Evolutionary conservation across 2,113 vertebrate genomes (phyloP).

Genomic region (Ibidorhyncha struthersii): DNA sequence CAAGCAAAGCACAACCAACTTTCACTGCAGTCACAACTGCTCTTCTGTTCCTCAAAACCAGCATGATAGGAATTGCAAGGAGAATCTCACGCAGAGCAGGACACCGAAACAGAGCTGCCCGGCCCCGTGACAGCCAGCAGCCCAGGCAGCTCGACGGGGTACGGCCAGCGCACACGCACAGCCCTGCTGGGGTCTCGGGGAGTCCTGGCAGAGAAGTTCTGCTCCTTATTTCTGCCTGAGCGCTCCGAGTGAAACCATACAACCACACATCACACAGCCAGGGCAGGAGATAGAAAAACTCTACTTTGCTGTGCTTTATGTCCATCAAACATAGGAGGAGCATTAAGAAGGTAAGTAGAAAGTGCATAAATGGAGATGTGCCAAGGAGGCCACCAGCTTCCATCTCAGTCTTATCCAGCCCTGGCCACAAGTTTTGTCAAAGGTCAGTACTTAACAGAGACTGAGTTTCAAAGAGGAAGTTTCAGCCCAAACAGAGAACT

Average conservation of each 20-base stretch:
- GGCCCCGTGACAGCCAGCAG: background rate
- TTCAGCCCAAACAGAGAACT: background rate
- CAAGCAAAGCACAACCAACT: background rate
- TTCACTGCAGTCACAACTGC: background rate
- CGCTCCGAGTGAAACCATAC: background rate
- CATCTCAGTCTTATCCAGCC: background rate
- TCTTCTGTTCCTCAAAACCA: background rate
- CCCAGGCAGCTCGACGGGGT: background rate
- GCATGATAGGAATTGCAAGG: accelerated
- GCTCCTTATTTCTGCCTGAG: background rate
- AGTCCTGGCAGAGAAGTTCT: background rate
- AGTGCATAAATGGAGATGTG: background rate
- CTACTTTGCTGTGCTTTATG: background rate
- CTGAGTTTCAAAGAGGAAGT: background rate
- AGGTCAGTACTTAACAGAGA: background rate
- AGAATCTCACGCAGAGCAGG: background rate
- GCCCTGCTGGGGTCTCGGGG: background rate
- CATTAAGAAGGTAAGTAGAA: background rate
- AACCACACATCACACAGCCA: background rate
- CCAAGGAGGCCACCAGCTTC: background rate
- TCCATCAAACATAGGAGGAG: background rate
- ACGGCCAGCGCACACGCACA: accelerated
- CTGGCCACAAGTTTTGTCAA: background rate
- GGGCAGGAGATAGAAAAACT: no score
- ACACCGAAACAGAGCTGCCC: background rate